These are phyloP conservation scores for Anthopleura sola DNA, from an alignment of 64 coral and sea anemone species.

Conservation along the genomic window DNA sequence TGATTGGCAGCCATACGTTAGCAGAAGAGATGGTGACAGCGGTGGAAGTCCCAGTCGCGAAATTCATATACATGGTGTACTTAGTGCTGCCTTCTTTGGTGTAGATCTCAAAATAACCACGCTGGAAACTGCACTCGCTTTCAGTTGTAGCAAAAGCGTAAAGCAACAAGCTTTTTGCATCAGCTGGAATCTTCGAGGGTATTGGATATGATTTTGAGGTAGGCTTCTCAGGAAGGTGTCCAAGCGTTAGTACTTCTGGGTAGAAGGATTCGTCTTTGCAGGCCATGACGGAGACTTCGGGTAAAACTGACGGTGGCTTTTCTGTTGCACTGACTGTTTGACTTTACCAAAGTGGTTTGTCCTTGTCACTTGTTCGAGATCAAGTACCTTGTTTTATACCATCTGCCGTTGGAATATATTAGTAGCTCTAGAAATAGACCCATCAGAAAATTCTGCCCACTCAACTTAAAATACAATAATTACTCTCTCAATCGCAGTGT, in stretches of 20 bases:
- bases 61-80: slow-evolving; percentile 20
- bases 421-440: no score
- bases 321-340: no score
- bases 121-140: background rate
- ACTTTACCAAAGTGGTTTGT: no score
- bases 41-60: background rate
- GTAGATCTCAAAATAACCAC: background rate
- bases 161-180: background rate
- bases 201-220: background rate
- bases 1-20: slow-evolving; percentile 10
- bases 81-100: background rate
- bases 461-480: no score
- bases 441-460: no score
- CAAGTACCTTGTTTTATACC: no score
- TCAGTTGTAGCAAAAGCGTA: slow-evolving; percentile 10
- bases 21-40: background rate
- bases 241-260: background rate
- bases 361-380: no score
- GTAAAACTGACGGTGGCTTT: no score
- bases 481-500: no score
- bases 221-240: background rate
- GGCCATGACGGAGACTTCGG: background rate
- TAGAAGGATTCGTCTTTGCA: background rate
- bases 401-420: no score
- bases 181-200: background rate